Conservation (phyloP, 2,888 invertebrate genomes). For the Caenorhabditis macrosperma region DNA sequence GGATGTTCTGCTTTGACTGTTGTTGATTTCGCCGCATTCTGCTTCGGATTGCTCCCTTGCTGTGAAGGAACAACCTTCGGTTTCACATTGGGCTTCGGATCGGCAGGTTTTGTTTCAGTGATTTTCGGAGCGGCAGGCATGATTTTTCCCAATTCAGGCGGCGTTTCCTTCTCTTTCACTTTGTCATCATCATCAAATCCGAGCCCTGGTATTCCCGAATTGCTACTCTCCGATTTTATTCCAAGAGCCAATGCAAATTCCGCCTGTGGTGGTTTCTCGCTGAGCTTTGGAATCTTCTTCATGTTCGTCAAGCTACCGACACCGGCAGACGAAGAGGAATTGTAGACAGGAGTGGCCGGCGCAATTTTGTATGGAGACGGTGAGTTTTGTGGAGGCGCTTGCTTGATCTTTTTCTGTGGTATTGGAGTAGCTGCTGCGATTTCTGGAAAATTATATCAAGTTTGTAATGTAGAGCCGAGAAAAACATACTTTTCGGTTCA, state of each 20-base stretch:
- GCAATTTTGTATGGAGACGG: neutral
- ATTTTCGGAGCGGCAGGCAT: neutral
- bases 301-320: conserved; percentile 8
- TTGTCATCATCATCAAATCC: conserved; percentile 6
- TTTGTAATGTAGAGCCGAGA: no score
- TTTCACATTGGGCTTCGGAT: neutral
- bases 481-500: conserved; percentile 10
- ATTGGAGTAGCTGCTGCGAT: neutral
- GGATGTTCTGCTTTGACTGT: neutral
- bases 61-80: no score
- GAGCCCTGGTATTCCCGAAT: conserved; percentile 1
- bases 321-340: neutral
- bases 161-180: conserved; percentile 2
- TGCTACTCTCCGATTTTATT: neutral
- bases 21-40: neutral
- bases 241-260: conserved; percentile 46
- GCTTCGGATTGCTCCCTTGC: no score
- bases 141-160: conserved; percentile 4
- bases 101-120: neutral
- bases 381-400: neutral
- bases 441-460: conserved; percentile 16
- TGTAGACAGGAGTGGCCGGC: neutral
- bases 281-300: conserved; percentile 42
- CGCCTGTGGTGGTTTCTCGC: conserved; percentile 36
- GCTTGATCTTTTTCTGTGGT: conserved; percentile 7